phyloP scores from a whole-genome alignment of 2,797 vertebrate species.

The Lacerta bilineata region DNA sequence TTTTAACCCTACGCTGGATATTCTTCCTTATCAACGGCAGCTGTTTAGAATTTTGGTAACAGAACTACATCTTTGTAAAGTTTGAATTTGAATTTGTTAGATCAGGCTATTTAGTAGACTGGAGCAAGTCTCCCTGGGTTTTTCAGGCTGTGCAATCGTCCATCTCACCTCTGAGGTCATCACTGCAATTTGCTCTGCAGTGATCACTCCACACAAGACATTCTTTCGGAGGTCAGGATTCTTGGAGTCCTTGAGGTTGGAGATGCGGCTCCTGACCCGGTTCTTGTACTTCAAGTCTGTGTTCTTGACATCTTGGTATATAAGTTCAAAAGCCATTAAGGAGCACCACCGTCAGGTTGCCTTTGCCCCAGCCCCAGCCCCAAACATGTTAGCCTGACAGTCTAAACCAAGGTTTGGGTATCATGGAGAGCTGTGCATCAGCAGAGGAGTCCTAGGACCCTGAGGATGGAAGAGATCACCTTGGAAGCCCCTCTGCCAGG shows the following conservation, averaged over 20 bases:
- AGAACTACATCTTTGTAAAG: not conserved
- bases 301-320: conserved; percentile 91
- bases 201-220: conserved; percentile 90
- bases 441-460: not conserved
- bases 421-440: no score
- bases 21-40: not conserved
- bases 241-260: conserved; percentile 96
- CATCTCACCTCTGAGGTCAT: conserved; percentile 92
- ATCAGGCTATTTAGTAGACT: not conserved
- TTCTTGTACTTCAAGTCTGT: conserved; percentile 95
- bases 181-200: conserved; percentile 87
- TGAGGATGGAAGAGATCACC: not conserved
- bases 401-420: not conserved
- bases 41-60: not conserved
- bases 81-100: no score
- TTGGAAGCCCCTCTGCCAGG: not conserved
- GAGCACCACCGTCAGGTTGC: conserved; percentile 11
- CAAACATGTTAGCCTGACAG: not conserved
- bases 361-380: not conserved
- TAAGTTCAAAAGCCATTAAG: conserved; percentile 81
- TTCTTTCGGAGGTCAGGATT: conserved; percentile 93
- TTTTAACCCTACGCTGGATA: not conserved
- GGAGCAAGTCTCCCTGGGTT: not conserved
- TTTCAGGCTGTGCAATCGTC: not conserved
- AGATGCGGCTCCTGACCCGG: conserved; percentile 92